Evolutionary conservation across 1,140 invertebrate species (phyloP), one percentile per base, ranked within the genome.

Genomic region (Drosophila rufa): DNA sequence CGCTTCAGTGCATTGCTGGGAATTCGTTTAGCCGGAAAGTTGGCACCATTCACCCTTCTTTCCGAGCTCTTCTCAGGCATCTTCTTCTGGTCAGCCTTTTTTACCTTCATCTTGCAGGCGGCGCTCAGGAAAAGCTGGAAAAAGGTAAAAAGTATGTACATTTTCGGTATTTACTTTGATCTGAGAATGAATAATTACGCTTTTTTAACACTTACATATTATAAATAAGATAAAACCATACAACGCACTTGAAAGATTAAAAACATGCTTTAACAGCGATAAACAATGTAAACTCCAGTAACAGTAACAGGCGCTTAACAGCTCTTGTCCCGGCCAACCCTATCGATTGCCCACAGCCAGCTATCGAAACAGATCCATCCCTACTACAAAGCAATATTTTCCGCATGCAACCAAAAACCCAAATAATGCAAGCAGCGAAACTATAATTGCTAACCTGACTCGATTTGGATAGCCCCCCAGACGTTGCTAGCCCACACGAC

Each of bases 351-450:
- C 15, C 9, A 12, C 53, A 30, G n/a, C 5, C 19, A 38, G 0
- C 42, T 43, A 61, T 61, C 59, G 59, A 12, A 17, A 40, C 8
- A 11, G 5, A 40, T 25, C 50, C 15, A 14, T 65, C 53, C 66
- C 60, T 66, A 65, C 61, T 67, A 67, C 62, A 70, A 73, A 69
- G 69, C 67, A 73, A 73, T 71, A 74, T 73, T 74, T 74, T 74
- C 70, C 70, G 70, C 70, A 74, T 74, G 70, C 69, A 71, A 51
- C 46, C 56, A 73, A 68, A 45, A 62, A 68, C 11, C 30, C 27
- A 69, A 73, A 60, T 51, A 73, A 38, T 73, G 69, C 45, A 50
- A 36, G 27, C 33, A 42, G 38, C 22, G 14, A 9, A 43, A n/a
- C 38, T 36, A 25, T 73, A 73, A 60, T 60, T 60, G 38, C 40